phyloP scores from a whole-genome alignment of 2,888 invertebrate genomes.

The Lottia scabra region DNA sequence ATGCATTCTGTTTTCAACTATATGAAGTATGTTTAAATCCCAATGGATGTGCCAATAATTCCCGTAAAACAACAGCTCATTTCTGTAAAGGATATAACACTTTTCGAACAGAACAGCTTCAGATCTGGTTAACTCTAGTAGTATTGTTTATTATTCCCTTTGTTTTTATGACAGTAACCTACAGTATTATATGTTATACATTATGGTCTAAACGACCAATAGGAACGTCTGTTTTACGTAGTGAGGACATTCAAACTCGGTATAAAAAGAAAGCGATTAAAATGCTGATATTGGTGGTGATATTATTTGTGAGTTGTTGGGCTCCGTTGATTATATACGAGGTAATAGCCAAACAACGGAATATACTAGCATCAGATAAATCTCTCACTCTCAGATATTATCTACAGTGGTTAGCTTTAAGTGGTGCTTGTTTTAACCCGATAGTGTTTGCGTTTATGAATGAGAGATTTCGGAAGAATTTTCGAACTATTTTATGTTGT shows the following conservation, averaged over 20 bases:
- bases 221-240: conserved; percentile 23
- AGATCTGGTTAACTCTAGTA: conserved; percentile 36
- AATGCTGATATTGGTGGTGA: conserved; percentile 51
- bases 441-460: conserved; percentile 55
- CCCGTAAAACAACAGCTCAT: neutral
- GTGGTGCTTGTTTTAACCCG: conserved; percentile 52
- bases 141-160: conserved; percentile 44
- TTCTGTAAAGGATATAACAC: conserved; percentile 4
- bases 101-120: neutral
- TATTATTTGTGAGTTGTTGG: conserved; percentile 49
- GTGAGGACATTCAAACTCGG: conserved; percentile 34
- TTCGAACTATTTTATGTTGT: conserved; percentile 36
- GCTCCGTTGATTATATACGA: conserved; percentile 44
- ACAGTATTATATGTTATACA: conserved; percentile 44
- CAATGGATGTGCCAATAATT: conserved; percentile 2
- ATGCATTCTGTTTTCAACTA: conserved; percentile 37
- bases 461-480: conserved; percentile 47
- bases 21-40: conserved; percentile 7
- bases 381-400: conserved; percentile 33
- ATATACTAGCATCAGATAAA: conserved; percentile 21
- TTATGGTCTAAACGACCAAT: conserved; percentile 46
- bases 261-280: conserved; percentile 49
- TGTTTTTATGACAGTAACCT: conserved; percentile 40
- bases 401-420: conserved; percentile 45
- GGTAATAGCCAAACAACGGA: conserved; percentile 30